phyloP scores from a whole-genome alignment of 2,888 invertebrate genomes.

The Pteria penguin region DNA sequence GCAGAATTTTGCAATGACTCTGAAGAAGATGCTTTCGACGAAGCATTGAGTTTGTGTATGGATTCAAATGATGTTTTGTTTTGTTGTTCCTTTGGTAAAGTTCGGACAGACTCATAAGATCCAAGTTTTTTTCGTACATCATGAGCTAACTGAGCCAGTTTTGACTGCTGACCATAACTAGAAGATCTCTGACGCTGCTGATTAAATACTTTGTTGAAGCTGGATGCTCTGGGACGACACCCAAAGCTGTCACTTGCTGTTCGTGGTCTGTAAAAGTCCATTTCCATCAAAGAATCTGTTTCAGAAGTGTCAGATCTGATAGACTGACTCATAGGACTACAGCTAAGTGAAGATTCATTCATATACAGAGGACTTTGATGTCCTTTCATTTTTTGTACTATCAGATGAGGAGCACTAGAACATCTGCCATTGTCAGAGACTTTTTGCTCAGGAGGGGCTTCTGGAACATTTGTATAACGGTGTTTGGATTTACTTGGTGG shows the following conservation, averaged over 20 bases:
- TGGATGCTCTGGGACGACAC: constrained; percentile 72
- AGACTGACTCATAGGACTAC: constrained; percentile 66
- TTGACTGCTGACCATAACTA: constrained; percentile 72
- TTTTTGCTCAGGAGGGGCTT: constrained; percentile 51
- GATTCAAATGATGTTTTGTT: constrained; percentile 65
- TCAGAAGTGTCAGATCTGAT: constrained; percentile 67
- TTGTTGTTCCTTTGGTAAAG: constrained; percentile 62
- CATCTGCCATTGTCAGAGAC: constrained; percentile 82
- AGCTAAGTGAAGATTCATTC: constrained; percentile 45
- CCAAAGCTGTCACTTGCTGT: constrained; percentile 75
- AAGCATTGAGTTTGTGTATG: constrained; percentile 61
- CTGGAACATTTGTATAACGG: constrained; percentile 42
- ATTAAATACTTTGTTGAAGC: constrained; percentile 65
- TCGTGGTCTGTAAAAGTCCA: constrained; percentile 74
- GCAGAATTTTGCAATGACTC: constrained; percentile 65
- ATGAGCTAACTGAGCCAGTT: constrained; percentile 53
- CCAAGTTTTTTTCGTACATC: constrained; percentile 51
- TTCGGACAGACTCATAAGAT: constrained; percentile 63
- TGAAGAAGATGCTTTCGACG: constrained; percentile 66
- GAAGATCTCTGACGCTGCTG: constrained; percentile 74
- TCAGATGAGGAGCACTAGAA: constrained; percentile 86
- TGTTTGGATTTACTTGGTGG: constrained; percentile 78
- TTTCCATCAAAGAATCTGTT: constrained; percentile 77
- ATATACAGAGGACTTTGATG: constrained; percentile 39
- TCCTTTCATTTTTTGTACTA: constrained; percentile 53